These are phyloP conservation scores for Eumaeus atala DNA, from an alignment of 1,140 invertebrate species.

Conservation along the genomic window DNA sequence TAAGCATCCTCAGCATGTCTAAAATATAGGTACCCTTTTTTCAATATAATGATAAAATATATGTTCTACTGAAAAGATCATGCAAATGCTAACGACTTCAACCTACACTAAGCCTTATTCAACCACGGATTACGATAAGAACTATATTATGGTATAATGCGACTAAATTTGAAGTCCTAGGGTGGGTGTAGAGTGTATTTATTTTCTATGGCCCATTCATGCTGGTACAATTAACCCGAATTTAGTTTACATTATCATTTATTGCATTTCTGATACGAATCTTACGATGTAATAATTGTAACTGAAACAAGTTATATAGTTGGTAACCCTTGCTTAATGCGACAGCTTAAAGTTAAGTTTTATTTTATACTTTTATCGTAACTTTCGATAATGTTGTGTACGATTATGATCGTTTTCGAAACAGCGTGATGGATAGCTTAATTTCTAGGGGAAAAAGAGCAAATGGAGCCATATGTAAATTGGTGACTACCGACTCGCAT, in stretches of 20 bases:
- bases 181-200: constrained; percentile 21
- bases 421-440: not conserved
- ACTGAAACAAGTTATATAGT: constrained; percentile 26
- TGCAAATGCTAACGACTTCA: constrained; percentile 6
- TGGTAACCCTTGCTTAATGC: constrained; percentile 6
- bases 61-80: constrained; percentile 3
- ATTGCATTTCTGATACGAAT: constrained; percentile 32
- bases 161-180: constrained; percentile 29
- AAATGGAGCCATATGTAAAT: too few relatives aligned
- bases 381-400: constrained; percentile 3
- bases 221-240: constrained; percentile 30
- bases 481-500: too few relatives aligned
- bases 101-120: constrained; percentile 24
- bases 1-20: not conserved
- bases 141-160: constrained; percentile 23
- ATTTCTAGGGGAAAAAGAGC: too few relatives aligned
- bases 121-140: constrained; percentile 24
- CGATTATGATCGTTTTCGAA: not conserved
- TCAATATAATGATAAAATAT: not conserved
- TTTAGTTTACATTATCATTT: constrained; percentile 37
- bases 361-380: not conserved
- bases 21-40: constrained; percentile 7
- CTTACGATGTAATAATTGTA: constrained; percentile 26
- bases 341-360: not conserved
- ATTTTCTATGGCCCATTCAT: constrained; percentile 29